Percentiles rank a stretch among this genome's conserved stretches.
Conservation (phyloP, 2,888 invertebrate genomes). For the Catonia carolina region DNA sequence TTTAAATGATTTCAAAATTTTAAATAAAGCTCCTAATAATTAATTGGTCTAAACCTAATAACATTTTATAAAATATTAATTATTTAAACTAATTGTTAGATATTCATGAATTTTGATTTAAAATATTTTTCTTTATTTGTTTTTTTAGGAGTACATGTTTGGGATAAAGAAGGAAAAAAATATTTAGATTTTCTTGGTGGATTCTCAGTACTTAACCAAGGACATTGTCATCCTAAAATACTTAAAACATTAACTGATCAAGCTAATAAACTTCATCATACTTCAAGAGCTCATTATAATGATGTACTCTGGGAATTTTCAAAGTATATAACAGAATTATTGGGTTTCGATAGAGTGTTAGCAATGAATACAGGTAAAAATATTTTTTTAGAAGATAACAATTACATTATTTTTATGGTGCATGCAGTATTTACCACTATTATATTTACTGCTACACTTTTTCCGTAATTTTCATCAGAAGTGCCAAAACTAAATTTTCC, state of each 20-base stretch:
- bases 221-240: slow-evolving; percentile 87
- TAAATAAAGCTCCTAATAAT: no score
- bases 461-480: no score
- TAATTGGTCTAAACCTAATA: no score
- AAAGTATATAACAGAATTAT: slow-evolving; percentile 73
- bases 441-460: not conserved
- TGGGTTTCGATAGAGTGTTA: slow-evolving; percentile 82
- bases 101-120: no score
- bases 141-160: slow-evolving; percentile 73
- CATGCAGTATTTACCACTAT: not conserved
- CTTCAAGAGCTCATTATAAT: slow-evolving; percentile 86
- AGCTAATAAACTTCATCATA: slow-evolving; percentile 32
- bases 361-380: slow-evolving; percentile 76
- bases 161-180: slow-evolving; percentile 88
- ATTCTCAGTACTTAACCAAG: slow-evolving; percentile 93
- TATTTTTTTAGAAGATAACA: not conserved
- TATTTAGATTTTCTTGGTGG: slow-evolving; percentile 93
- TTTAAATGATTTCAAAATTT: no score
- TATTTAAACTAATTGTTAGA: no score
- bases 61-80: no score
- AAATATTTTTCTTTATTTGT: no score
- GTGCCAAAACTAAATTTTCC: no score
- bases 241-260: slow-evolving; percentile 59
- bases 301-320: slow-evolving; percentile 80
- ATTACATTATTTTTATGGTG: not conserved